Percentiles rank a stretch among this genome's conserved stretches.
phyloP scores from a whole-genome alignment of 2,113 vertebrate genomes.

The Saimiri boliviensis region DNA sequence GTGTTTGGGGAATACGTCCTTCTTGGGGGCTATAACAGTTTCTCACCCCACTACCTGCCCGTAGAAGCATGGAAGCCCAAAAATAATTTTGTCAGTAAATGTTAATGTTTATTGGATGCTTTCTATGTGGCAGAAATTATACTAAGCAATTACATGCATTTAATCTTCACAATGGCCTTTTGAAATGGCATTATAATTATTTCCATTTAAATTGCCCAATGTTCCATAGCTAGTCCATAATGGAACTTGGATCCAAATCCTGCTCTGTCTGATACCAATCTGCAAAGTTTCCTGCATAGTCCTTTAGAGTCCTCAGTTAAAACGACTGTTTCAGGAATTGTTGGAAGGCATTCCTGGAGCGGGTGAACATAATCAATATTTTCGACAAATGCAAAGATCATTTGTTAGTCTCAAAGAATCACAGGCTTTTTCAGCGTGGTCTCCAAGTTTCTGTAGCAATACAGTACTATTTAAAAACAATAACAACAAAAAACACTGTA shows the following conservation, averaged over 20 bases:
- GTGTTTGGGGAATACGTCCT: neutral
- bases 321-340: constrained; percentile 1
- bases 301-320: neutral
- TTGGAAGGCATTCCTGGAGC: neutral
- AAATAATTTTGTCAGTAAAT: neutral
- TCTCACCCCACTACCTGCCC: neutral
- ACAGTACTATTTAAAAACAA: neutral
- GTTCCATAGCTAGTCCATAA: constrained; percentile 21
- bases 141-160: neutral
- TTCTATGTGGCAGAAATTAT: constrained; percentile 45
- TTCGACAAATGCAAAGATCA: constrained; percentile 21
- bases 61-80: neutral
- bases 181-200: constrained; percentile 18
- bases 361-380: constrained; percentile 1
- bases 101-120: neutral
- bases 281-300: neutral
- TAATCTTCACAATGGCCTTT: constrained; percentile 21
- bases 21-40: neutral
- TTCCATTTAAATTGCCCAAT: neutral
- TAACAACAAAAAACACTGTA: neutral
- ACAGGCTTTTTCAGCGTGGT: neutral
- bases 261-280: neutral
- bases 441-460: neutral
- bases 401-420: constrained; percentile 25
- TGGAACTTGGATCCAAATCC: constrained; percentile 17